Percentiles rank a stretch among this genome's conserved stretches.
These are phyloP conservation scores for Bombus waltoni DNA, from an alignment of 1,140 invertebrate genomes.

Conservation along the genomic window DNA sequence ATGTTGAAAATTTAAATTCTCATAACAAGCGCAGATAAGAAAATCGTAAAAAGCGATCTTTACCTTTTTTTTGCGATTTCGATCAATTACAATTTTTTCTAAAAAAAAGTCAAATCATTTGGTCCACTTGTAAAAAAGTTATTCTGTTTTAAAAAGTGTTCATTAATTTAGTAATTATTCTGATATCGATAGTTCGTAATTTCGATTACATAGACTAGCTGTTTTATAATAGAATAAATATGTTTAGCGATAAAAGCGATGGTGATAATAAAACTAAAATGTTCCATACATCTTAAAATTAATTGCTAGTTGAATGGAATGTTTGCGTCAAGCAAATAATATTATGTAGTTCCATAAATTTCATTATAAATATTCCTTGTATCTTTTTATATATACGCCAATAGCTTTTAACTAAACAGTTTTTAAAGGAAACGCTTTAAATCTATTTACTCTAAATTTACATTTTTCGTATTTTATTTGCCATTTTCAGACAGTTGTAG, in stretches of 20 bases:
- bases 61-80: no score
- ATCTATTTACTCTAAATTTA: not conserved
- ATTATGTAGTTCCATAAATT: not conserved
- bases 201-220: not conserved
- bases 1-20: no score
- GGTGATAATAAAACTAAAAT: not conserved
- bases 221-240: not conserved
- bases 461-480: not conserved
- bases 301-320: not conserved
- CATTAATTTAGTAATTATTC: not conserved
- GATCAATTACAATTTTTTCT: no score
- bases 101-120: no score
- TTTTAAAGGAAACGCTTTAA: not conserved
- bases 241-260: not conserved
- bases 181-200: not conserved
- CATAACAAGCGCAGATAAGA: no score
- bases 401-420: not conserved
- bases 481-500: not conserved
- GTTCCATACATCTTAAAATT: not conserved
- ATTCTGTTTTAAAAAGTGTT: no score
- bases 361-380: not conserved
- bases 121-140: no score
- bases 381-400: not conserved
- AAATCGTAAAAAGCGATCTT: no score
- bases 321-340: not conserved